phyloP scores from a whole-genome alignment of 2,888 invertebrate genomes.

The Siphonodentalium dalli region DNA sequence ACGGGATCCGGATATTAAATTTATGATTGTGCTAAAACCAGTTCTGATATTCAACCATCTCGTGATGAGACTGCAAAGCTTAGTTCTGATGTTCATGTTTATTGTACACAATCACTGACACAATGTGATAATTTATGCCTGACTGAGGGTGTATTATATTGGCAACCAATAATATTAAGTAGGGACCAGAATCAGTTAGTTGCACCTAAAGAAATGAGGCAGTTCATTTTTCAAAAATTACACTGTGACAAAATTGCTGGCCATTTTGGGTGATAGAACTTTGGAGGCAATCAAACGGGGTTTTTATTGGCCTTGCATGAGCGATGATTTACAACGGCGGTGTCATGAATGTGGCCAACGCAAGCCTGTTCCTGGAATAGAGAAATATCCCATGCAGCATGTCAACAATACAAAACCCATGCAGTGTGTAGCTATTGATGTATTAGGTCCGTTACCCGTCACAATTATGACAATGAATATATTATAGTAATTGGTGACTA shows the following conservation, averaged over 20 bases:
- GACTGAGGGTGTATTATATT: too few species aligned
- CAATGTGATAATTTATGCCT: too few species aligned
- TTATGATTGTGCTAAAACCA: too few species aligned
- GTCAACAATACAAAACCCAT: too few species aligned
- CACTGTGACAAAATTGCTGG: constrained; percentile 1
- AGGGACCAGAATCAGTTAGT: too few species aligned
- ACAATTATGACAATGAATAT: constrained; percentile 12
- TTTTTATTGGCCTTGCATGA: constrained; percentile 10
- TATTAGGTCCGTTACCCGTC: constrained; percentile 18
- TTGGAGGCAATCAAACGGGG: neutral
- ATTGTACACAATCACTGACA: too few species aligned
- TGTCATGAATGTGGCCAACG: neutral
- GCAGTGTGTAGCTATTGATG: constrained; percentile 14
- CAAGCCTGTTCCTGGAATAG: neutral
- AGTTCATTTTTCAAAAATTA: neutral
- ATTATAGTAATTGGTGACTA: constrained; percentile 20
- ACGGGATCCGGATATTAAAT: too few species aligned
- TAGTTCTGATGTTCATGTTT: too few species aligned
- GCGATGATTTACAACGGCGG: neutral
- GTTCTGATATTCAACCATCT: too few species aligned
- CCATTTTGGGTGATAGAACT: constrained; percentile 10
- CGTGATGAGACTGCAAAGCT: too few species aligned
- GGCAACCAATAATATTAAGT: too few species aligned
- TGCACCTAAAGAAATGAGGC: too few species aligned
- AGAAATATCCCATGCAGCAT: constrained; percentile 1